Conservation (phyloP, 2,113 vertebrate species). For the Nanorana parkeri region DNA sequence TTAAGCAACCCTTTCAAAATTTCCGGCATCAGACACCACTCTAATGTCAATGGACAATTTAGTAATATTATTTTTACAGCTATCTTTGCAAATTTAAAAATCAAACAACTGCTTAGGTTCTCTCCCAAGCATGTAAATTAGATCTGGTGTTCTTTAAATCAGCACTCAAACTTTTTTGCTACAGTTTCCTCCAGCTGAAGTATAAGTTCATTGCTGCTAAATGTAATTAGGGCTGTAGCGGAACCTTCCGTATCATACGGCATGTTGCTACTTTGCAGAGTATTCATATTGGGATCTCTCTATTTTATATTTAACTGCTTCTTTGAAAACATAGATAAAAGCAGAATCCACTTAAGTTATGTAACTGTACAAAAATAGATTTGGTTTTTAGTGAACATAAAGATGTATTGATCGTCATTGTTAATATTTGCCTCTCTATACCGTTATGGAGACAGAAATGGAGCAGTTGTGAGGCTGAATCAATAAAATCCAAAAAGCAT, state of each 20-base stretch:
- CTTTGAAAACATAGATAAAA: slow-evolving; percentile 55
- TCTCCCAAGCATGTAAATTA: background rate
- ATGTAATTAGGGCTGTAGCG: slow-evolving; percentile 48
- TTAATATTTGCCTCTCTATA: slow-evolving; percentile 48
- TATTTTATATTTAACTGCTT: slow-evolving; percentile 50
- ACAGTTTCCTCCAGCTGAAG: slow-evolving; percentile 31
- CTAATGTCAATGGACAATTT: too few species aligned
- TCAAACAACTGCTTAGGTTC: background rate
- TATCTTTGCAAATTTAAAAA: background rate
- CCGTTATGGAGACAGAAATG: slow-evolving; percentile 46
- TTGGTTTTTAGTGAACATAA: slow-evolving; percentile 53
- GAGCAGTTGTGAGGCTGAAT: slow-evolving; percentile 14
- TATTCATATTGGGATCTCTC: slow-evolving; percentile 22
- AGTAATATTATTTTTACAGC: background rate
- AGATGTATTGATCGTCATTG: slow-evolving; percentile 50
- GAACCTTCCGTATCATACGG: slow-evolving; percentile 27
- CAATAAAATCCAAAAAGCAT: background rate
- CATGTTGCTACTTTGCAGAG: slow-evolving; percentile 37
- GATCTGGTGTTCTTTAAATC: slow-evolving; percentile 22
- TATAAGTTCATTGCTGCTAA: slow-evolving; percentile 48
- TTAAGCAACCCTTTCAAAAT: too few species aligned
- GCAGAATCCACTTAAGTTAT: slow-evolving; percentile 19
- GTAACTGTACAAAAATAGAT: slow-evolving; percentile 44
- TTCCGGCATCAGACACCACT: too few species aligned
- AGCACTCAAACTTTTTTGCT: slow-evolving; percentile 20